Conservation (phyloP, 2,113 vertebrate genomes). For the Nesoenas mayeri region DNA sequence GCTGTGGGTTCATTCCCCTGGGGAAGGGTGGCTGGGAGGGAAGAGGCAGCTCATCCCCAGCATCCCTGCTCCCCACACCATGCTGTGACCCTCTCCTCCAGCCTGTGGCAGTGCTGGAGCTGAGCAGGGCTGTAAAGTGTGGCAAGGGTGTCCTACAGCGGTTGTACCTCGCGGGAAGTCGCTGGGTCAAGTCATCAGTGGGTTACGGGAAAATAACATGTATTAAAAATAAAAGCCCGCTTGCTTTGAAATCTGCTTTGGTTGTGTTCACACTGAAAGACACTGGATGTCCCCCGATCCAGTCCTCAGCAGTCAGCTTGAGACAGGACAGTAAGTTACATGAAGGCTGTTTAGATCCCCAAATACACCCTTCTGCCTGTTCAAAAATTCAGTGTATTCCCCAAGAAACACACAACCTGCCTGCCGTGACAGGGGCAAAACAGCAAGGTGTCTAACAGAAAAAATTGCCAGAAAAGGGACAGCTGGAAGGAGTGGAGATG, state of each 20-base stretch:
- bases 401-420: not conserved
- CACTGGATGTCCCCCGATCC: not conserved
- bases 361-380: not conserved
- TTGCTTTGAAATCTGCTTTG: not conserved
- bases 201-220: not conserved
- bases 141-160: rapidly evolving
- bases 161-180: not conserved
- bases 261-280: not conserved
- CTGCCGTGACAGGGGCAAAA: not conserved
- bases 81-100: rapidly evolving
- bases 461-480: not conserved
- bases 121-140: not conserved
- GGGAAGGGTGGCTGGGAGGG: rapidly evolving
- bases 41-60: not conserved
- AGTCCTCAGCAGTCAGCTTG: not conserved
- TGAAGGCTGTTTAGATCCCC: not conserved
- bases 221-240: not conserved
- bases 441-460: not conserved
- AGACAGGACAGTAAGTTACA: not conserved
- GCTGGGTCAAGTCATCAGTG: not conserved
- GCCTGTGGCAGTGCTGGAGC: rapidly evolving
- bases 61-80: not conserved
- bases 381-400: not conserved
- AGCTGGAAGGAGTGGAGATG: not conserved
- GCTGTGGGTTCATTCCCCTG: not conserved